A percentile compares a stretch with the other conserved stretches of the same genome.
These are phyloP conservation scores for Laticauda laticaudata DNA, from an alignment of 2,113 vertebrate genomes.

Conservation along the genomic window DNA sequence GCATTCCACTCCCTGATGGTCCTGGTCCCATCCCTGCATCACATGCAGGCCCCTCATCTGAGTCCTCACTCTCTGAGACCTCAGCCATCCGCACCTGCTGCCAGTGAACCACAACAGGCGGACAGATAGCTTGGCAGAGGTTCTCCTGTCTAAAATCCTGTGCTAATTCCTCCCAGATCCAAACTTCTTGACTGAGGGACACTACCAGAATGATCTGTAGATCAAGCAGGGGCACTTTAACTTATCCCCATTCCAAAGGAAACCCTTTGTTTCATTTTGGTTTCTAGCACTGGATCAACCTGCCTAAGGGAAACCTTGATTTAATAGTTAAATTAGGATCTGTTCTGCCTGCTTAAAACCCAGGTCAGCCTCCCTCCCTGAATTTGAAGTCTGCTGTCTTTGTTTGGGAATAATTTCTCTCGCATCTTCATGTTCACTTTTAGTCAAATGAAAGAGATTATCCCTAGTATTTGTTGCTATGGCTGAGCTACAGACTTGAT, in stretches of 20 bases:
- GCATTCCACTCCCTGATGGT: too few species aligned
- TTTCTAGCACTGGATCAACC: background rate
- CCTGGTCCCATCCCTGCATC: too few species aligned
- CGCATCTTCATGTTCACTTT: background rate
- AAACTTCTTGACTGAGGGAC: background rate
- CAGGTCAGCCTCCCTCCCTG: background rate
- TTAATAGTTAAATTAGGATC: background rate
- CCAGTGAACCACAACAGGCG: background rate
- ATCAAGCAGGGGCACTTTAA: background rate
- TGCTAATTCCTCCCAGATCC: background rate
- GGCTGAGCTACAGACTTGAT: background rate
- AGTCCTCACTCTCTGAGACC: too few species aligned
- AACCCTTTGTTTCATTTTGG: background rate
- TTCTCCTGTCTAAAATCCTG: background rate
- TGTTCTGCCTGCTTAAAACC: background rate
- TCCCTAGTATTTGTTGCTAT: background rate
- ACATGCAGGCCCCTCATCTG: too few species aligned
- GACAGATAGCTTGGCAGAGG: background rate
- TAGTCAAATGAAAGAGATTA: background rate
- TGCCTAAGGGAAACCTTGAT: background rate
- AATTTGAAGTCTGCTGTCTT: background rate
- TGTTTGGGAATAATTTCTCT: background rate
- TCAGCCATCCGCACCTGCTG: too few species aligned
- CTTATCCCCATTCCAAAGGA: background rate
- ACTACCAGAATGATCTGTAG: background rate